Conservation (phyloP, 2,113 vertebrate species). For the Illadopsis cleaveri region DNA sequence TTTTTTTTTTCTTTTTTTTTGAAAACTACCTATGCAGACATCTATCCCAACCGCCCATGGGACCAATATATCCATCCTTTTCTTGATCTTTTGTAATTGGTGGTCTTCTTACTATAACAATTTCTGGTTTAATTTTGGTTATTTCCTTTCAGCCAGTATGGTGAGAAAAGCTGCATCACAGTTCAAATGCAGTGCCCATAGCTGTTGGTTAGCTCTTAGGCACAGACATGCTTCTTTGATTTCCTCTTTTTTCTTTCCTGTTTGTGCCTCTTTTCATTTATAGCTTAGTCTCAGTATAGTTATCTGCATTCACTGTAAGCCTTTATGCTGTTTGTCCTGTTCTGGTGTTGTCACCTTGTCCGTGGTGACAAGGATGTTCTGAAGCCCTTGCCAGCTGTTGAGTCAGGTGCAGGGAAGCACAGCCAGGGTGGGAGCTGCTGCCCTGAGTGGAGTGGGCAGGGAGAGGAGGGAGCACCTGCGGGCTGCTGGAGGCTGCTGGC, state of each 20-base stretch:
- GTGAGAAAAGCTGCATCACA: not conserved
- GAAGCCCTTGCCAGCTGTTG: not conserved
- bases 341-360: not conserved
- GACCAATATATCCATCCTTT: not conserved
- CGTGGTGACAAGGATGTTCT: not conserved
- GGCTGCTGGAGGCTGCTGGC: not conserved
- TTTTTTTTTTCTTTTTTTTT: not conserved
- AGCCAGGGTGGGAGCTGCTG: not conserved
- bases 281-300: not conserved
- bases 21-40: not conserved
- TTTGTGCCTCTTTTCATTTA: not conserved
- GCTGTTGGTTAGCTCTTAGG: not conserved
- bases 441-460: not conserved
- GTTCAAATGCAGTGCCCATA: not conserved
- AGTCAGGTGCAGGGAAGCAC: not conserved
- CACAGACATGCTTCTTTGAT: not conserved
- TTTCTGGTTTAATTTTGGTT: not conserved
- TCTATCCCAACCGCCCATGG: accelerated
- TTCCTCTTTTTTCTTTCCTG: not conserved
- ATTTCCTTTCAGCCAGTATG: not conserved
- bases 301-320: not conserved
- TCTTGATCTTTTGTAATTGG: not conserved
- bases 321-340: not conserved
- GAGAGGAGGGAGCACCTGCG: not conserved
- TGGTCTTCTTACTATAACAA: not conserved